Evolutionary conservation across 2,113 vertebrate genomes (phyloP), one percentile per base, ranked within the genome.

Genomic region (Anoplopoma fimbria): DNA sequence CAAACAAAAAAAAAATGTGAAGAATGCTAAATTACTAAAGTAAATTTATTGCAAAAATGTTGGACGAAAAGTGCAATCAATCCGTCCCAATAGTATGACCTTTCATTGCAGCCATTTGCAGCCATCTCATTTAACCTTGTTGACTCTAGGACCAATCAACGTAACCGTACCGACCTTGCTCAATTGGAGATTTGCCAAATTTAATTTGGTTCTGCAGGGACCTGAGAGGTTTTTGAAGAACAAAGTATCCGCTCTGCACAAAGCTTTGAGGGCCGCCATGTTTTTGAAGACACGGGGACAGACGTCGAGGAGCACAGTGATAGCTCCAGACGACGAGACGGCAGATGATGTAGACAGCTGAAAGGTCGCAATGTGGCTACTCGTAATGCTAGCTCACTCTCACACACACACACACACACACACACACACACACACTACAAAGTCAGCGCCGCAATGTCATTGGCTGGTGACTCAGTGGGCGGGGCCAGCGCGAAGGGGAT

Each of bases 201-300:
- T 88, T 23, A 89, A 69, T 83, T 82, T 78, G 57, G 82, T 23
- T 87, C 85, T 92, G 88, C 75, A 27, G 21, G 80, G 65, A 77
- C 85, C 63, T 40, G 86, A 77, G 40, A 91, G 64, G 58, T 65
- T 90, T 88, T 82, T 93, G 84, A 92, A 74, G 64, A 94, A 38
- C 9, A 93, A 3, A 79, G 69, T 87, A 4, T 95, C 92, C 70
- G 85, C 84, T 88, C 87, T 91, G 68, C 89, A 89, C 25, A 95
- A 80, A 3, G 91, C 83, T 89, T 84, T 93, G 49, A 95, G 76
- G 17, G 93, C 87, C 86, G 95, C 93, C 95, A 96, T 96, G 61
- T 94, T 95, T n/a, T 85, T 7, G 25, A 47, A 77, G 71, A 61
- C 42, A 60, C 34, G 53, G 53, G 53, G n/a, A 49, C 19, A 49